Conservation (phyloP, 2,888 invertebrate species). For the Tetragonisca angustula region DNA sequence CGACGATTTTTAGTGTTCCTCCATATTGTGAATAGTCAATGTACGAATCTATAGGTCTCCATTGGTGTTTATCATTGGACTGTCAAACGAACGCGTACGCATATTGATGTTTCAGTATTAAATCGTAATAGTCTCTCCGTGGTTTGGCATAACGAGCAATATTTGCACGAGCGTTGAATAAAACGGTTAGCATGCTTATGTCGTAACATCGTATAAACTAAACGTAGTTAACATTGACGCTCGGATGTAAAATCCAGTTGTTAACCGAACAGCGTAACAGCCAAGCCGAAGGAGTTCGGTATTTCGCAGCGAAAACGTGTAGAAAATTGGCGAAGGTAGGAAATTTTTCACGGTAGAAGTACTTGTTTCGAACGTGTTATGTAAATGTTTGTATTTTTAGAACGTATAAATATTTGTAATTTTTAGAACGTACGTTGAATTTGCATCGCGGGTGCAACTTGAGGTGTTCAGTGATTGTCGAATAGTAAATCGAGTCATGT, state of each 20-base stretch:
- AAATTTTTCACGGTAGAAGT: too few relatives aligned
- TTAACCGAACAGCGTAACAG: conserved; percentile 2
- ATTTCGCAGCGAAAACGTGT: not conserved
- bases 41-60: not conserved
- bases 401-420: not conserved
- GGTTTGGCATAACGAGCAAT: not conserved
- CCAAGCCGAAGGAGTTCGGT: not conserved
- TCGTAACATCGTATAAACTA: conserved; percentile 7
- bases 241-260: conserved; percentile 29
- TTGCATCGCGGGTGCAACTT: conserved; percentile 11
- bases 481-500: conserved; percentile 71
- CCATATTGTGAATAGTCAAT: not conserved
- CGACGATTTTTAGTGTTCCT: conserved; percentile 4
- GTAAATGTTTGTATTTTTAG: too few relatives aligned
- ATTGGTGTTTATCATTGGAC: not conserved
- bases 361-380: too few relatives aligned
- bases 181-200: conserved; percentile 42
- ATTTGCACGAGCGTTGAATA: conserved; percentile 14
- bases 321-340: not conserved
- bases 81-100: not conserved
- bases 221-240: conserved; percentile 8
- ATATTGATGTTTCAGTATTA: not conserved
- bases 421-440: not conserved
- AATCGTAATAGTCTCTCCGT: not conserved
- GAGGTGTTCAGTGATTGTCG: not conserved